Evolutionary conservation across 2,113 vertebrate species (phyloP).

Genomic region (Calonectris borealis): DNA sequence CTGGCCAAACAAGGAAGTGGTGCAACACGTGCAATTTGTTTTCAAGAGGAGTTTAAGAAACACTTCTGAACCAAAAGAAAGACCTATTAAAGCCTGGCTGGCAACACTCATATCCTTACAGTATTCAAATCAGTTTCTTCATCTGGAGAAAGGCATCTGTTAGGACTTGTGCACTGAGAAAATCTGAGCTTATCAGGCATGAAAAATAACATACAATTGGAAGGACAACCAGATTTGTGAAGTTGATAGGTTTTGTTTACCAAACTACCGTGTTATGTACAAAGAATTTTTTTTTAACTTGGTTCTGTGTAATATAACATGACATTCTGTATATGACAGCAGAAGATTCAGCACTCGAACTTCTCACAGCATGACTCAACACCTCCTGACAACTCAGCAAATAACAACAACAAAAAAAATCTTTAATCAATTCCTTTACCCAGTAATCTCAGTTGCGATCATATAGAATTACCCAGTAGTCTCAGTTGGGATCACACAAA

Average conservation of each 20-base stretch:
- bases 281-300: not conserved
- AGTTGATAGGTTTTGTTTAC: constrained; percentile 19
- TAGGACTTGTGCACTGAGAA: not conserved
- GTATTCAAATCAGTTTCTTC: not conserved
- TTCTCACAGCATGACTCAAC: constrained; percentile 53
- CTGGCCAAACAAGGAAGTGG: not conserved
- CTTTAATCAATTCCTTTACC: constrained; percentile 38
- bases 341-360: not conserved
- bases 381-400: constrained; percentile 39
- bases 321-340: constrained; percentile 18
- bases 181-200: not conserved
- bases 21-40: not conserved
- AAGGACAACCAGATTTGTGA: not conserved
- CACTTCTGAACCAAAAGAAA: not conserved
- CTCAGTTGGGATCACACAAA: constrained; percentile 14
- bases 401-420: not conserved
- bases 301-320: not conserved
- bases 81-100: not conserved
- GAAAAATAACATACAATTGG: not conserved
- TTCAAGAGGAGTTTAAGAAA: not conserved
- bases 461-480: constrained; percentile 21
- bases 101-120: not conserved
- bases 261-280: not conserved
- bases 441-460: not conserved
- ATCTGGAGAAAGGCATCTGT: constrained; percentile 7